Evolutionary conservation across 2,113 vertebrate species (phyloP).

Genomic region (Semnornis frantzii): DNA sequence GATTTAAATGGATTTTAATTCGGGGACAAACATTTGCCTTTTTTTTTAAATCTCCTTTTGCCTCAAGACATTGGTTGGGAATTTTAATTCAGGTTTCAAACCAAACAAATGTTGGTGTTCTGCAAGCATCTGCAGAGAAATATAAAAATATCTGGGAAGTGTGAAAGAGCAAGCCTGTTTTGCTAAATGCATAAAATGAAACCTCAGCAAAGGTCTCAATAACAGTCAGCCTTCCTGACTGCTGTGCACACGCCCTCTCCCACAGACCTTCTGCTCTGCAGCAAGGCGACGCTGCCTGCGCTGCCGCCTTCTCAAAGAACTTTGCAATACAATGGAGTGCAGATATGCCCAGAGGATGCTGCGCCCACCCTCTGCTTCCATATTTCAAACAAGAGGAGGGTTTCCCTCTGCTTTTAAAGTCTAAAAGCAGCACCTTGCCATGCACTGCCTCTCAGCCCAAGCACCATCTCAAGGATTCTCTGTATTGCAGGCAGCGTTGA

Average conservation of each 20-base stretch:
- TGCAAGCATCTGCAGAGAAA: slow-evolving; percentile 66
- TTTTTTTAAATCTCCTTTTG: neutral
- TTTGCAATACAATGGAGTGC: neutral
- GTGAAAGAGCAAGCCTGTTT: slow-evolving; percentile 64
- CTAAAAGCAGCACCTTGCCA: neutral
- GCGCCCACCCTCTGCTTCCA: neutral
- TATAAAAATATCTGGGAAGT: slow-evolving; percentile 71
- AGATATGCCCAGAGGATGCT: fast-evolving
- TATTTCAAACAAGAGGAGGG: neutral
- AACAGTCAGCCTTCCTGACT: neutral
- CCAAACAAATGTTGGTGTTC: slow-evolving; percentile 52
- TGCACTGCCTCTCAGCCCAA: neutral
- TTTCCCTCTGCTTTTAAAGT: neutral
- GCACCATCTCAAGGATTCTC: neutral
- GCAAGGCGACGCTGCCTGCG: neutral
- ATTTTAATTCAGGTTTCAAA: slow-evolving; percentile 34
- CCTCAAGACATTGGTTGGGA: slow-evolving; percentile 9
- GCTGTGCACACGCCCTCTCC: slow-evolving; percentile 39
- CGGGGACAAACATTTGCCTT: slow-evolving; percentile 26
- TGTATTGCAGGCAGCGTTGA: neutral
- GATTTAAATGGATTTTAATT: slow-evolving; percentile 41
- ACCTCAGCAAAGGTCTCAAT: slow-evolving; percentile 41
- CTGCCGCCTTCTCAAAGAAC: neutral
- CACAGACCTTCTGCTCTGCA: slow-evolving; percentile 56
- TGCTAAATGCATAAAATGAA: slow-evolving; percentile 55